Base-by-base conservation (phyloP, 2,888 invertebrate species). In the Pyrocoelia pectoralis region DNA sequence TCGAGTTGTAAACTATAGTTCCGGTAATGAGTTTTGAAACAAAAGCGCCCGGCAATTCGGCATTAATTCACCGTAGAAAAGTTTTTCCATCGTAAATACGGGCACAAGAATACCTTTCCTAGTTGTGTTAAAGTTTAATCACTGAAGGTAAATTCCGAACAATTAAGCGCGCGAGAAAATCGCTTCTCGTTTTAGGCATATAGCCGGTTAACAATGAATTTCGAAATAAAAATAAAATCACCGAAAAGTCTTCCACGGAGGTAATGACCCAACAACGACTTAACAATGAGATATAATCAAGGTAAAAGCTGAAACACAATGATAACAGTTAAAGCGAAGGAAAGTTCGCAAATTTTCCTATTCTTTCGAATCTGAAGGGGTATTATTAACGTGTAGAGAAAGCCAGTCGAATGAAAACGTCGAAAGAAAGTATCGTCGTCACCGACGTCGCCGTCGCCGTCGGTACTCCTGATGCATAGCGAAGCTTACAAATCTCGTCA, bases 251-350 rank as follows among this genome's bases (percentile, higher is more conserved):
- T 59, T 70, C 24, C 71, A 51, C 52, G 61, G 56, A 68, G 67
- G 73, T 69, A 73, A 74, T 74, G 73, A 72, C 72, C 73, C 72
- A 71, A 24, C 24, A 24, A 73, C 72, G 71, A 70, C 69, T 70
- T 69, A 73, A 77, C 76, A 77, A 76, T 76, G 74, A 70, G 73
- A 72, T 71, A 75, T 75, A 77, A 77, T 77, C 76, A 77, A 76
- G 74, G 74, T 75, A 72, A 74, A 74, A 72, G 73, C 72, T 62
- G 62, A 61, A 67, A 70, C 65, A 73, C 71, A 72, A 72, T 70
- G 68, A 68, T 60, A 64, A 65, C 72, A 69, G 70, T 72, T 71
- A 65, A n/a, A 67, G 66, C 68, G 69, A 62, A 68, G 71, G 33
- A 73, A 74, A 72, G 71, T 74, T 74, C 63, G 68, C 67, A 67